A percentile compares a stretch with the other conserved stretches of the same genome.
Conservation (phyloP, 2,888 invertebrate species). For the Drosophila imparisetae region DNA sequence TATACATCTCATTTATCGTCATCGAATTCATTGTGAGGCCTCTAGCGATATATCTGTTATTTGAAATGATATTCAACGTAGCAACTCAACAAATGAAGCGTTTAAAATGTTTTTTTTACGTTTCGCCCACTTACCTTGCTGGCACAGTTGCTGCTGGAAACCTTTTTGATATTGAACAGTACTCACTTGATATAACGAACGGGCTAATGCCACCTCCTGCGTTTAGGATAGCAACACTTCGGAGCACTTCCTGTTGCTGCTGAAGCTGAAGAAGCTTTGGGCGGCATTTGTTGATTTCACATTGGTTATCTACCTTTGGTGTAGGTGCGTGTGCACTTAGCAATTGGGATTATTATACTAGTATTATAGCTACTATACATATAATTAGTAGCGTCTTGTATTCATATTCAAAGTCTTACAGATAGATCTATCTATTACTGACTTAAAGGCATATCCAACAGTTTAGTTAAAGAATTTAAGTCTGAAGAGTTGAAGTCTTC, state of each 20-base stretch:
- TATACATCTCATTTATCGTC: slow-evolving; percentile 2
- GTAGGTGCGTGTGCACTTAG: slow-evolving; percentile 12
- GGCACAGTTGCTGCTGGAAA: not conserved
- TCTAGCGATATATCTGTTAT: slow-evolving; percentile 24
- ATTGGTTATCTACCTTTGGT: slow-evolving; percentile 22
- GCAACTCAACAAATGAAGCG: slow-evolving; percentile 53
- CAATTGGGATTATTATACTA: slow-evolving; percentile 17
- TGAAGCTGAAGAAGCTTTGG: slow-evolving; percentile 8
- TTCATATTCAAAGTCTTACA: slow-evolving; percentile 12
- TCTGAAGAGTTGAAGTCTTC: not conserved
- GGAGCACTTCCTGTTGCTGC: not conserved
- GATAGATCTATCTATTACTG: slow-evolving; percentile 6
- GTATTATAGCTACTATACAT: slow-evolving; percentile 14
- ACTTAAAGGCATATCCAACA: not conserved
- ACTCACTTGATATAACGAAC: slow-evolving; percentile 46
- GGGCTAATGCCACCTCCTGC: not conserved
- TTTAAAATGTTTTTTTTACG: no score
- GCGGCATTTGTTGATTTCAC: slow-evolving; percentile 4
- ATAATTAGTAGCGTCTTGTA: not conserved
- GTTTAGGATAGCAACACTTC: not conserved
- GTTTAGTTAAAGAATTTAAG: not conserved
- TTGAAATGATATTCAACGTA: slow-evolving; percentile 41
- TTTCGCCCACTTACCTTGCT: slow-evolving; percentile 52
- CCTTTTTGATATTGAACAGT: slow-evolving; percentile 23
- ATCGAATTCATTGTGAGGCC: not conserved